Evolutionary conservation across 2,113 vertebrate genomes (phyloP).

Genomic region (Seriola dumerili): DNA sequence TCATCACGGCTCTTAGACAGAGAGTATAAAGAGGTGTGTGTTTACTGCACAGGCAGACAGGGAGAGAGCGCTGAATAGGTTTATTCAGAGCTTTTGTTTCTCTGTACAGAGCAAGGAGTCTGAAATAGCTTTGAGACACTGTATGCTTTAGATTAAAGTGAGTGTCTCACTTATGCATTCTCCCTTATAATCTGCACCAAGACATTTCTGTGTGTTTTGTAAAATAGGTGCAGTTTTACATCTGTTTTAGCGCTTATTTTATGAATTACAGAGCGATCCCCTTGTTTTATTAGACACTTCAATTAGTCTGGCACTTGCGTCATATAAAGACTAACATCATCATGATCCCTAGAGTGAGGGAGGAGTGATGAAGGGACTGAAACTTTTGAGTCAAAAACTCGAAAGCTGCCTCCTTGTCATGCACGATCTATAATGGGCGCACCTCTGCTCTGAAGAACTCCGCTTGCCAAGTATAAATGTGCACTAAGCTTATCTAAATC

Average conservation of each 20-base stretch:
- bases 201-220: neutral
- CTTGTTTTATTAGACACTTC: neutral
- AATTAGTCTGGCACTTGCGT: conserved; percentile 10
- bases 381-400: conserved; percentile 38
- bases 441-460: conserved; percentile 60
- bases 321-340: conserved; percentile 3
- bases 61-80: conserved; percentile 13
- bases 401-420: conserved; percentile 37
- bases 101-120: conserved; percentile 3
- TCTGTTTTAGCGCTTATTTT: conserved; percentile 5
- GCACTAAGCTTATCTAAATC: conserved; percentile 61
- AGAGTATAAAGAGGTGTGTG: conserved; percentile 34
- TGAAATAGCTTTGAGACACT: conserved; percentile 19
- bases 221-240: conserved; percentile 17
- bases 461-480: conserved; percentile 65
- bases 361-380: conserved; percentile 38
- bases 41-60: conserved; percentile 35
- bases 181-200: neutral
- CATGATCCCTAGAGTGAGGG: neutral
- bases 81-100: conserved; percentile 27
- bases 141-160: conserved; percentile 31
- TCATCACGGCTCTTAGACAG: conserved; percentile 35
- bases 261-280: neutral
- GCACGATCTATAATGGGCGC: conserved; percentile 60
- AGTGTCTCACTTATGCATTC: neutral